phyloP scores from a whole-genome alignment of 2,888 invertebrate genomes.

The Cecidostiba fungosa region DNA sequence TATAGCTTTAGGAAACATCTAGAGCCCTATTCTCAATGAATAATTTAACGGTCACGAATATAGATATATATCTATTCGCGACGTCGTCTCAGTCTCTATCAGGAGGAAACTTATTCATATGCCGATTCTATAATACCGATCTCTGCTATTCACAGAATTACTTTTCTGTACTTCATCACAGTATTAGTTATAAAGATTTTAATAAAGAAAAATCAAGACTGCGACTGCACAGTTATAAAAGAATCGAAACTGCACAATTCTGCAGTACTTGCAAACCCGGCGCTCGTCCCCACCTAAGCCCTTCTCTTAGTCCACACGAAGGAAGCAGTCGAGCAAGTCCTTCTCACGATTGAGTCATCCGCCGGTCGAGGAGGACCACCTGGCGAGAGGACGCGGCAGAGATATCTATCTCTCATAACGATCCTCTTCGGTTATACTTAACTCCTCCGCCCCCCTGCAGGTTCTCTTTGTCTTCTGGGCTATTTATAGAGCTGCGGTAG shows the following conservation, averaged over 20 bases:
- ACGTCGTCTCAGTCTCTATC: too few relatives aligned
- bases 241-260: background rate
- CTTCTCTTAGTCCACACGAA: background rate
- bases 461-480: constrained; percentile 25
- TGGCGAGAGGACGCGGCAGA: constrained; percentile 69
- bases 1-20: background rate
- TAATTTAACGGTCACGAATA: background rate
- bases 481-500: background rate
- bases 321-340: constrained; percentile 74
- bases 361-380: constrained; percentile 76
- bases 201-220: too few relatives aligned
- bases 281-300: background rate
- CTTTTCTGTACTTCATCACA: too few relatives aligned
- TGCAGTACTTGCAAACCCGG: background rate
- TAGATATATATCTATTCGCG: background rate
- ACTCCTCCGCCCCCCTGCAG: background rate
- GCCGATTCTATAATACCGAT: too few relatives aligned
- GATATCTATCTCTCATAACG: constrained; percentile 31
- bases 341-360: constrained; percentile 79
- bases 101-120: too few relatives aligned
- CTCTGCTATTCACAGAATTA: too few relatives aligned
- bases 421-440: background rate
- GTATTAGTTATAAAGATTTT: too few relatives aligned
- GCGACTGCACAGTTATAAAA: too few relatives aligned
- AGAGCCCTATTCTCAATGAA: background rate